These are phyloP conservation scores for Gadopsis bispinosus DNA, from an alignment of 2,797 vertebrate species.

Conservation along the genomic window DNA sequence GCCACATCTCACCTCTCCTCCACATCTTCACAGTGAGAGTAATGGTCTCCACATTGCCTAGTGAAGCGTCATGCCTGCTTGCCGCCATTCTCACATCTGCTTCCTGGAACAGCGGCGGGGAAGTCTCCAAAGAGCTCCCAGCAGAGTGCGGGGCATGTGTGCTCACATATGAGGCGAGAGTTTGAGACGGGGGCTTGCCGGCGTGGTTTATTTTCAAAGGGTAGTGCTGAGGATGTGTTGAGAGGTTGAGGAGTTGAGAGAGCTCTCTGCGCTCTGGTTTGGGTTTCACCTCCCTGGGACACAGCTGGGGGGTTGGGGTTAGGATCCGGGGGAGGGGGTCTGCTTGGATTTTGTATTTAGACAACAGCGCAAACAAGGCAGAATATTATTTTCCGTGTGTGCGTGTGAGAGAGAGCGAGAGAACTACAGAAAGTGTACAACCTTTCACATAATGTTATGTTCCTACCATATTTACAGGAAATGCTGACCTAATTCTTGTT, in stretches of 20 bases:
- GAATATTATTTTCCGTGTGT: conserved; percentile 23
- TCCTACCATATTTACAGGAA: conserved; percentile 22
- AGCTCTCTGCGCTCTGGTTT: conserved; percentile 75
- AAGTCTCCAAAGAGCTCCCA: conserved; percentile 73
- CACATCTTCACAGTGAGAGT: conserved; percentile 47
- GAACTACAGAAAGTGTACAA: not conserved
- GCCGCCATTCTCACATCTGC: conserved; percentile 81
- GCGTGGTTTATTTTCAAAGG: conserved; percentile 83
- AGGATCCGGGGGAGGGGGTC: conserved; percentile 15
- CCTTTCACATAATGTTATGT: not conserved
- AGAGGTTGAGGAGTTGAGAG: conserved; percentile 82
- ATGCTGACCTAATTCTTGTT: conserved; percentile 23
- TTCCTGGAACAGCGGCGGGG: conserved; percentile 75
- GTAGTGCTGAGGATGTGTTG: conserved; percentile 81
- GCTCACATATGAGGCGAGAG: conserved; percentile 72
- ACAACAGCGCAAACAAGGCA: conserved; percentile 63
- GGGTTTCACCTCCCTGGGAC: conserved; percentile 76
- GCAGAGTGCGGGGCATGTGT: conserved; percentile 75
- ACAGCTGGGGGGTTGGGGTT: conserved; percentile 65
- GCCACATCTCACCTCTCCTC: conserved; percentile 54
- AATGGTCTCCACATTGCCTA: conserved; percentile 66
- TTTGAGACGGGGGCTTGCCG: conserved; percentile 67
- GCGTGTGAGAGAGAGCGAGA: not conserved
- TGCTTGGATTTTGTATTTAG: conserved; percentile 55
- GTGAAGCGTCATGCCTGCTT: conserved; percentile 61